A percentile compares a stretch with the other conserved stretches of the same genome.
Evolutionary conservation across 2,888 invertebrate species (phyloP).

Genomic region (Barypeithes pellucidus): DNA sequence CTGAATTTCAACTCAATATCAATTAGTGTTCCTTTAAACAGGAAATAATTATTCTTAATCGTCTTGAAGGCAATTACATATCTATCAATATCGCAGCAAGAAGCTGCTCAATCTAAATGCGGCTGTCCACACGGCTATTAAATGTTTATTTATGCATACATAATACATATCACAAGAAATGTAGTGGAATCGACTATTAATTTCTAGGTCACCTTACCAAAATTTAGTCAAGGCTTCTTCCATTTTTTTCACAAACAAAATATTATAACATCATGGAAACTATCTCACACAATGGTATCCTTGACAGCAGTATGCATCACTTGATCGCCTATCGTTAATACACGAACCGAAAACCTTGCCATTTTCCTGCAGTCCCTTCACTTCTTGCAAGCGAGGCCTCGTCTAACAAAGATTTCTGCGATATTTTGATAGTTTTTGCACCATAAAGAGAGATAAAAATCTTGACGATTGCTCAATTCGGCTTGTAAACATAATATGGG

Average conservation of each 20-base stretch:
- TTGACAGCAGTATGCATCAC: constrained; percentile 36
- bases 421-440: constrained; percentile 38
- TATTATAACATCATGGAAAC: not conserved
- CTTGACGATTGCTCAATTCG: constrained; percentile 35
- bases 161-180: not conserved
- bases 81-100: too few species aligned
- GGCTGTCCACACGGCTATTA: not conserved
- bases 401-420: constrained; percentile 35
- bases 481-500: constrained; percentile 13
- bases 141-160: not conserved
- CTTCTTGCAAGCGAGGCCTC: constrained; percentile 38
- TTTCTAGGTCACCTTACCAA: not conserved
- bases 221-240: constrained; percentile 1
- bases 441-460: constrained; percentile 32
- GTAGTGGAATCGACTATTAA: not conserved
- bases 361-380: constrained; percentile 46
- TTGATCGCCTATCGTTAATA: constrained; percentile 36
- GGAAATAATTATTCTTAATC: not conserved
- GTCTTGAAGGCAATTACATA: not conserved
- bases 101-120: not conserved
- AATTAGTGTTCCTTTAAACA: too few species aligned
- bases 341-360: constrained; percentile 43
- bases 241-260: not conserved
- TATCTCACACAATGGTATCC: constrained; percentile 24
- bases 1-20: too few species aligned